Evolutionary conservation across 2,888 invertebrate genomes (phyloP).

Genomic region (Phragmatobia fuliginosa): DNA sequence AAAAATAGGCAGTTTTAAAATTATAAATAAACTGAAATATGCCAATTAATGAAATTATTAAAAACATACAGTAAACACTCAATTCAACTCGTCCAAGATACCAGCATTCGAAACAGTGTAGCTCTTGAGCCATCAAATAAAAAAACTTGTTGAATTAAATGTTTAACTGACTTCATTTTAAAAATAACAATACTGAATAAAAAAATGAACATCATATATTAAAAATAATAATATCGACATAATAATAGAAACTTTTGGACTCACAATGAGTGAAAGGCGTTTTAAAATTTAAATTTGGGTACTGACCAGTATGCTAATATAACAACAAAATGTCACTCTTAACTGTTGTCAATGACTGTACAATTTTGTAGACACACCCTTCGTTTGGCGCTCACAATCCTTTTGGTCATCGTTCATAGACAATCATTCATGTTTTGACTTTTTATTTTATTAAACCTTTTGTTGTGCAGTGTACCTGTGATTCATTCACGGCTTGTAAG

Average conservation of each 20-base stretch:
- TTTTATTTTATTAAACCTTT: slow-evolving; percentile 33
- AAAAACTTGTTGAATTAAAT: not conserved
- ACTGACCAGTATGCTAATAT: slow-evolving; percentile 82
- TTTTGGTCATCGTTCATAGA: slow-evolving; percentile 72
- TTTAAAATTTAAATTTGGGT: slow-evolving; percentile 73
- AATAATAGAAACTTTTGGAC: slow-evolving; percentile 35
- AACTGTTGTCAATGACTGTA: slow-evolving; percentile 79
- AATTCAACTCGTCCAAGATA: too few species aligned
- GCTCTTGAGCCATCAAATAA: not conserved
- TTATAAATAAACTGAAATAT: too few species aligned
- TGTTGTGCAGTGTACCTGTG: slow-evolving; percentile 25
- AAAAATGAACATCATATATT: not conserved
- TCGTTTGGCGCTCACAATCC: slow-evolving; percentile 63
- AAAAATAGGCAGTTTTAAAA: too few species aligned
- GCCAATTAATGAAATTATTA: too few species aligned
- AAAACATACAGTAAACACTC: too few species aligned
- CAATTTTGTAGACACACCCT: slow-evolving; percentile 77
- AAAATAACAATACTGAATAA: not conserved
- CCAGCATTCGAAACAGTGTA: too few species aligned
- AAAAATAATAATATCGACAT: slow-evolving; percentile 12
- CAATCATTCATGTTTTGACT: slow-evolving; percentile 44
- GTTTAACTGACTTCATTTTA: not conserved
- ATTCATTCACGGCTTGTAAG: slow-evolving; percentile 15
- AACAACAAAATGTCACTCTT: slow-evolving; percentile 76
- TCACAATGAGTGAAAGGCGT: slow-evolving; percentile 65